Evolutionary conservation across 2,888 invertebrate genomes (phyloP), one percentile per base, ranked within the genome.

Genomic region (Shargacucullia verbasci): DNA sequence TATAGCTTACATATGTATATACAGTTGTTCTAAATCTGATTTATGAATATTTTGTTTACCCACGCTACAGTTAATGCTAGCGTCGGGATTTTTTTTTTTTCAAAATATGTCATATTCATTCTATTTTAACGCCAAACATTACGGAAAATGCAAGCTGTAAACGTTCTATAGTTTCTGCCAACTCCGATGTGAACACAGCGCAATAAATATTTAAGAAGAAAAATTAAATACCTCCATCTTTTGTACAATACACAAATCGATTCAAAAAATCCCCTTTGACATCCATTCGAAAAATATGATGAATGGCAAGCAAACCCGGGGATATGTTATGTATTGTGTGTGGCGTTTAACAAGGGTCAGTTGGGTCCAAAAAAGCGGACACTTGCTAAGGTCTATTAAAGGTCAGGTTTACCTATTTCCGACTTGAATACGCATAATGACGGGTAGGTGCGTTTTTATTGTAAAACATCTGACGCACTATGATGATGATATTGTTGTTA

Each of bases 321-420:
- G 33, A 58, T 45, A 46, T 61, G 62, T 58, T 62, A 48, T 45
- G 59, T 58, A 72, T 74, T 74, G 70, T 72, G 41, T 33, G 38
- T 72, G 75, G 66, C 75, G 55, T 53, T 41, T 74, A n/a, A 74
- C 75, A 60, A 48, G 73, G 73, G 73, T 74, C 57, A 52, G 43
- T 11, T 20, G 29, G 46, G 45, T n/a, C 10, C 35, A 33, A 46
- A 69, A 74, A 69, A 60, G 45, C 7, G 49, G 38, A 25, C 44
- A 12, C 46, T 46, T 14, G 7, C 31, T 52, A 58, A 59, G 56
- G 46, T 56, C 55, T 11, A 43, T 40, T 25, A 37, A 48, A 62
- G 68, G 72, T 70, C 66, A 73, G 61, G 41, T 55, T 57, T 45
- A 34, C 49, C 40, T 54, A 48, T 50, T 39, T 29, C 34, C 20